Evolutionary conservation across 2,113 vertebrate genomes (phyloP).

Genomic region (Mohoua ochrocephala): DNA sequence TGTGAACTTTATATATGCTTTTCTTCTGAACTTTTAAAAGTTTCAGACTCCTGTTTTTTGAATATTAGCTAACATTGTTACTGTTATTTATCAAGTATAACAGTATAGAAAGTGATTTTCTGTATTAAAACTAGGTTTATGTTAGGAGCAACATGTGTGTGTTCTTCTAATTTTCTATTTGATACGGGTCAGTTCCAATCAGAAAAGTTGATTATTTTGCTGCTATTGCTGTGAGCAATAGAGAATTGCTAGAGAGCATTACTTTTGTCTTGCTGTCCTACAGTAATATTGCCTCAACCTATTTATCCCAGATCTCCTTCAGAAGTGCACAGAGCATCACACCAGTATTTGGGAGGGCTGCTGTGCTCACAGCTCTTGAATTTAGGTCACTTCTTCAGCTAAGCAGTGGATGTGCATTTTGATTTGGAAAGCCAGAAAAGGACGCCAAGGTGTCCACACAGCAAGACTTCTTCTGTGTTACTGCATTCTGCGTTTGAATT

Average conservation of each 20-base stretch:
- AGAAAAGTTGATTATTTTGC: conserved; percentile 45
- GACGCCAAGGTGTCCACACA: not conserved
- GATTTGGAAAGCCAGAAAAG: not conserved
- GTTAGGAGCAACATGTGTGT: conserved; percentile 33
- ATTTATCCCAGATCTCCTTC: conserved; percentile 51
- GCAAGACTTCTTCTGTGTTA: not conserved
- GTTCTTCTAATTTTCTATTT: conserved; percentile 58
- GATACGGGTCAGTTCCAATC: conserved; percentile 38
- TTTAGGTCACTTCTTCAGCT: not conserved
- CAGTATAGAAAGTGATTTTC: not conserved
- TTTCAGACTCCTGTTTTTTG: not conserved
- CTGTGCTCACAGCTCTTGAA: not conserved
- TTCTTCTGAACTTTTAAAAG: not conserved
- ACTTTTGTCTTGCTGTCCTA: conserved; percentile 38
- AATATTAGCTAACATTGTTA: not conserved
- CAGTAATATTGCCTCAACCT: conserved; percentile 14
- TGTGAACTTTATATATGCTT: not conserved
- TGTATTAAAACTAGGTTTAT: conserved; percentile 11
- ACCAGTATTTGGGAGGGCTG: not conserved
- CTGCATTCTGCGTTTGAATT: not conserved
- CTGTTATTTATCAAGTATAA: not conserved
- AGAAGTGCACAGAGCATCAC: not conserved
- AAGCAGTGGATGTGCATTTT: not conserved
- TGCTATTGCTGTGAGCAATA: conserved; percentile 37
- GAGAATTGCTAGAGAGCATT: conserved; percentile 47